Percentiles rank a stretch among this genome's conserved stretches.
These are phyloP conservation scores for Fregetta grallaria DNA, from an alignment of 2,113 vertebrate species.

Conservation along the genomic window DNA sequence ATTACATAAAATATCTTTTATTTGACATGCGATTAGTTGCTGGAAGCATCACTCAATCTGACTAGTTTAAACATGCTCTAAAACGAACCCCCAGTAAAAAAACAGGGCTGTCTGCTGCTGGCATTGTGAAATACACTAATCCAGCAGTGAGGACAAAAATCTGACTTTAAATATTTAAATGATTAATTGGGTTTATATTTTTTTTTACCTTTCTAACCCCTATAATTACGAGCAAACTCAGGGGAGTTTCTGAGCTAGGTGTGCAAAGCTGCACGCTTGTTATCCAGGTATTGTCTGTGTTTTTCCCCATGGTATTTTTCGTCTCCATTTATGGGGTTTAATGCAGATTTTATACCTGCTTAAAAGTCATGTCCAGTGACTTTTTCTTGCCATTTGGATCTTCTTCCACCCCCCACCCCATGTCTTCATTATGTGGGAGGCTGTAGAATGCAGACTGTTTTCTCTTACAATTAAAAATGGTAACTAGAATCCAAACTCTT, in stretches of 20 bases:
- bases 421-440: neutral
- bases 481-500: neutral
- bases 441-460: neutral
- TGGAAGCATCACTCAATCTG: conserved; percentile 85
- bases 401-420: neutral
- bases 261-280: conserved; percentile 50
- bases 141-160: conserved; percentile 69
- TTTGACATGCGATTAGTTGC: conserved; percentile 89
- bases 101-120: conserved; percentile 70
- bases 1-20: conserved; percentile 90
- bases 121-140: conserved; percentile 78
- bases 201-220: conserved; percentile 71
- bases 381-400: neutral
- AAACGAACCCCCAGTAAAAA: conserved; percentile 77
- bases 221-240: conserved; percentile 73
- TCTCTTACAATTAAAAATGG: neutral
- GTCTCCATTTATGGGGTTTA: neutral
- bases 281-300: conserved; percentile 19
- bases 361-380: neutral
- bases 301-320: conserved; percentile 22
- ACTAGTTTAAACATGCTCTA: conserved; percentile 84
- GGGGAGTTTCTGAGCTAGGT: conserved; percentile 74
- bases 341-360: neutral
- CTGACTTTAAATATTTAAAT: conserved; percentile 80
- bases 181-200: conserved; percentile 74